Conservation (phyloP, 2,113 vertebrate species). For the Meriones unguiculatus region DNA sequence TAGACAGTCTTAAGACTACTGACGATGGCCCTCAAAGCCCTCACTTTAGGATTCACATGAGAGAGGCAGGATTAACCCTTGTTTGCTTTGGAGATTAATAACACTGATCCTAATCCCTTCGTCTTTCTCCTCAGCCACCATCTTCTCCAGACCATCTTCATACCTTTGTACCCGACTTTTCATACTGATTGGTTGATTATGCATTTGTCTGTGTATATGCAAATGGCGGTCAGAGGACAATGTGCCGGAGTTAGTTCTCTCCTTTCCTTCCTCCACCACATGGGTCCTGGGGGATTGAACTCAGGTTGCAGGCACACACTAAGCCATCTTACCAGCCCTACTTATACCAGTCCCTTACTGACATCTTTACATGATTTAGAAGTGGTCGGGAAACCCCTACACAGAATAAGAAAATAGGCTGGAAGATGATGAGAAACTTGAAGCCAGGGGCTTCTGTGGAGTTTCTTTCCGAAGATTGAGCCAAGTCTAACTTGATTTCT, state of each 20-base stretch:
- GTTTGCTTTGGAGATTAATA: neutral
- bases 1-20: neutral
- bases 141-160: neutral
- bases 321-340: neutral
- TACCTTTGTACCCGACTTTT: neutral
- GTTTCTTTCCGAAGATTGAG: neutral
- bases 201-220: neutral
- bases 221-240: neutral
- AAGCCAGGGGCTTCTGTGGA: neutral
- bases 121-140: neutral
- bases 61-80: constrained; percentile 9
- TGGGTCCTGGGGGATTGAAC: neutral
- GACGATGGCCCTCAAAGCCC: neutral
- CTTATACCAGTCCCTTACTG: neutral
- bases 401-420: neutral
- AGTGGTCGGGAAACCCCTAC: neutral
- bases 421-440: neutral
- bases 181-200: neutral
- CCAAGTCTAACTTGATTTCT: neutral
- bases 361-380: neutral
- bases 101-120: neutral
- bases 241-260: neutral
- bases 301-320: neutral
- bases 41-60: neutral
- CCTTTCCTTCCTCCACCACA: neutral